Conservation (phyloP, 2,888 invertebrate species). For the Habroteleia sp. region DNA sequence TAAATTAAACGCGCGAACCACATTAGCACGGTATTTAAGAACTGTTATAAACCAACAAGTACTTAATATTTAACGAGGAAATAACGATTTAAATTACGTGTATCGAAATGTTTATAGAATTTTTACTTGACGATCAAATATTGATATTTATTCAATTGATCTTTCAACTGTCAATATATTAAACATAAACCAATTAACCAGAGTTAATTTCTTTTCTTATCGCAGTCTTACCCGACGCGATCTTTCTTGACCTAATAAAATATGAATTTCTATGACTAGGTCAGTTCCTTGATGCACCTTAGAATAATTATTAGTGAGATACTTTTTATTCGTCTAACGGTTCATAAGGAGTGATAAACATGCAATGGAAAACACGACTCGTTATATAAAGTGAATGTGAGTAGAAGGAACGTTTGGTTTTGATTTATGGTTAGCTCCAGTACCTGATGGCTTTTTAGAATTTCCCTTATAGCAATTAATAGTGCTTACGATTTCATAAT, state of each 20-base stretch:
- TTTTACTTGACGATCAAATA: conserved; percentile 2
- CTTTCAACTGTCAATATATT: background rate
- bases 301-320: background rate
- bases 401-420: conserved; percentile 1
- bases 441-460: conserved; percentile 32
- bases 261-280: conserved; percentile 18
- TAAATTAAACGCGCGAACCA: too few relatives aligned
- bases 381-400: conserved; percentile 43
- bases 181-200: conserved; percentile 15
- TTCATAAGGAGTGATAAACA: conserved; percentile 16
- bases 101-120: too few relatives aligned
- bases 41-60: too few relatives aligned
- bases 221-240: conserved; percentile 11
- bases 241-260: background rate
- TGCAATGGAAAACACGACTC: conserved; percentile 33
- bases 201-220: conserved; percentile 21
- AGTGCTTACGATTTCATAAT: conserved; percentile 24
- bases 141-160: background rate
- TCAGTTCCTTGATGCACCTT: conserved; percentile 10
- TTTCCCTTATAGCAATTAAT: conserved; percentile 28
- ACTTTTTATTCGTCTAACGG: background rate
- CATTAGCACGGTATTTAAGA: too few relatives aligned
- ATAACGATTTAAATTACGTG: too few relatives aligned
- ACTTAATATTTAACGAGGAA: too few relatives aligned
- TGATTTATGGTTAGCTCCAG: conserved; percentile 8